phyloP scores from a whole-genome alignment of 2,888 invertebrate species.

The Sinohyriopsis cumingii region DNA sequence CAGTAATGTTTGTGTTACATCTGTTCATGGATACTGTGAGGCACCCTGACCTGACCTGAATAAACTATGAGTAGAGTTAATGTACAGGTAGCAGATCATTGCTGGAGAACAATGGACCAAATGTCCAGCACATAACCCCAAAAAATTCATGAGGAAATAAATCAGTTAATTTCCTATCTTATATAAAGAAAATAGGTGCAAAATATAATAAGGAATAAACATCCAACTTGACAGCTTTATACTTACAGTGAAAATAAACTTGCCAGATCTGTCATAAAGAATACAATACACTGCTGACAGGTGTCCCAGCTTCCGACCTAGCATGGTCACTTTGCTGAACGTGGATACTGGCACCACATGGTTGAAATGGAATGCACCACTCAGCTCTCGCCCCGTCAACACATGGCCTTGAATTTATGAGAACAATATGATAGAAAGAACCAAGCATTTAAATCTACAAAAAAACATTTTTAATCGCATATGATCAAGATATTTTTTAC shows the following conservation, averaged over 20 bases:
- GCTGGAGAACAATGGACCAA: too few relatives aligned
- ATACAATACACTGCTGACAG: slow-evolving; percentile 98
- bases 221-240: too few relatives aligned
- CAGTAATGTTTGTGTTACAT: too few relatives aligned
- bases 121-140: not conserved
- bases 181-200: not conserved
- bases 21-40: too few relatives aligned
- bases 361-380: slow-evolving; percentile 78
- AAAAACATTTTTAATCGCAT: not conserved
- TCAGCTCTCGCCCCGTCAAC: slow-evolving; percentile 80
- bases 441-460: not conserved
- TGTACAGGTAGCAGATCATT: too few relatives aligned
- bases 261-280: slow-evolving; percentile 92
- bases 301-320: slow-evolving; percentile 87
- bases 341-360: slow-evolving; percentile 78
- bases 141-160: not conserved
- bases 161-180: not conserved
- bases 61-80: too few relatives aligned
- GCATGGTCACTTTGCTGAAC: slow-evolving; percentile 80
- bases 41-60: too few relatives aligned
- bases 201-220: not conserved
- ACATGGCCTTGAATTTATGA: slow-evolving; percentile 61
- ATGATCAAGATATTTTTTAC: not conserved
- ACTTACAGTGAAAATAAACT: slow-evolving; percentile 89
- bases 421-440: slow-evolving; percentile 6